Evolutionary conservation across 64 coral and sea anemone genomes (phyloP).

Genomic region (Montipora sp.): DNA sequence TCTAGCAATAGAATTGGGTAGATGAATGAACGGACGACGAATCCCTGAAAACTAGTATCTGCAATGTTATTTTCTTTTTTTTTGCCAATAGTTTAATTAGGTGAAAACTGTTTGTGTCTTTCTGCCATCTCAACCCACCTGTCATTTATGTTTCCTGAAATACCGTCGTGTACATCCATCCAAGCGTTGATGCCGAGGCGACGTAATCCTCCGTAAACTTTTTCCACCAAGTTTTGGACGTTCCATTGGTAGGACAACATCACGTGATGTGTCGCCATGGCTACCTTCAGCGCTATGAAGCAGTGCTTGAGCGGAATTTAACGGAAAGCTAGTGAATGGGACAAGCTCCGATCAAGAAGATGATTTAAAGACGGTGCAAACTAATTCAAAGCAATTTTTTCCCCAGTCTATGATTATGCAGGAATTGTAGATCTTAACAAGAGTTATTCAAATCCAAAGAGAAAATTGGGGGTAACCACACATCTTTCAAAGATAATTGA

Average conservation of each 20-base stretch:
- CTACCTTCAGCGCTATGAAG: background rate
- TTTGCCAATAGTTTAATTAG: background rate
- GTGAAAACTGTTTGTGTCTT: background rate
- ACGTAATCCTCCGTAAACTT: conserved; percentile 67
- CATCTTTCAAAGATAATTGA: no score
- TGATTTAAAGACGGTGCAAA: no score
- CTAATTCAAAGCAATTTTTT: no score
- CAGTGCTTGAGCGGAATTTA: background rate
- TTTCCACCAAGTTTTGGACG: conserved; percentile 59
- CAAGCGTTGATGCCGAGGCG: conserved; percentile 68
- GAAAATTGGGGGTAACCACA: no score
- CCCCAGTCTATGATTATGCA: no score
- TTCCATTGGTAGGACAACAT: conserved; percentile 96
- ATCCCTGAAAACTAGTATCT: no score
- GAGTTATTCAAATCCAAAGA: no score
- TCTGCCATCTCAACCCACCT: conserved; percentile 46
- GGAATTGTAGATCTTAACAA: no score
- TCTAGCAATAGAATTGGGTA: no score
- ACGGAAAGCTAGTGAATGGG: no score
- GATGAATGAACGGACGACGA: no score
- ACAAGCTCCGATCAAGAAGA: background rate
- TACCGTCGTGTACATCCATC: conserved; percentile 84
- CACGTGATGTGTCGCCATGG: conserved; percentile 61
- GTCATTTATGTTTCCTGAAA: conserved; percentile 80
- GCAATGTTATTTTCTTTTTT: no score